Evolutionary conservation across 2,888 invertebrate species (phyloP).

Genomic region (Dastarcus helophoroides): DNA sequence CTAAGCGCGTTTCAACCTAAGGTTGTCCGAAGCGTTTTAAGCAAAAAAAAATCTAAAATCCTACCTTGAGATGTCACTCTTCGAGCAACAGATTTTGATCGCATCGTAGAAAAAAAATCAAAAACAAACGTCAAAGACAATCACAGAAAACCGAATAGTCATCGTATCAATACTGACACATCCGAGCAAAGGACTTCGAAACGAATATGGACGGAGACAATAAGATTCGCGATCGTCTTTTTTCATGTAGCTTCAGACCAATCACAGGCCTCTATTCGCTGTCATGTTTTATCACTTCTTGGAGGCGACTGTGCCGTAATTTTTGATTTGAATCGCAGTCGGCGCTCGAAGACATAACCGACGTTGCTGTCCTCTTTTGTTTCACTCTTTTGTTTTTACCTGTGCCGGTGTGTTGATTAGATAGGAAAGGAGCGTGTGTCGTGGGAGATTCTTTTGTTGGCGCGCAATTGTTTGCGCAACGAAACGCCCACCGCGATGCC

Average conservation of each 20-base stretch:
- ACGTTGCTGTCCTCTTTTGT: constrained; percentile 18
- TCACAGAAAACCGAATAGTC: constrained; percentile 9
- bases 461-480: constrained; percentile 30
- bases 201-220: constrained; percentile 21
- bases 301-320: constrained; percentile 35
- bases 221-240: constrained; percentile 33
- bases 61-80: constrained; percentile 57
- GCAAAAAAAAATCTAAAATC: constrained; percentile 4
- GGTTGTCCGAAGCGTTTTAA: too few species aligned
- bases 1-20: too few species aligned
- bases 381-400: constrained; percentile 20
- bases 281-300: constrained; percentile 39
- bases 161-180: constrained; percentile 27
- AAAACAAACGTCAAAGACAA: constrained; percentile 1
- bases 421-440: constrained; percentile 24
- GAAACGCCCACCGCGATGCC: constrained; percentile 28
- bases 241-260: constrained; percentile 33
- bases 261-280: constrained; percentile 34
- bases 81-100: constrained; percentile 61
- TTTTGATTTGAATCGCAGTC: constrained; percentile 33
- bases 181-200: constrained; percentile 15
- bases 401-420: constrained; percentile 14
- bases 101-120: constrained; percentile 41
- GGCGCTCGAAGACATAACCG: constrained; percentile 21
- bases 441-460: constrained; percentile 22